Base-by-base conservation (phyloP, 2,888 invertebrate genomes). In the Cryptocephalus moraei region DNA sequence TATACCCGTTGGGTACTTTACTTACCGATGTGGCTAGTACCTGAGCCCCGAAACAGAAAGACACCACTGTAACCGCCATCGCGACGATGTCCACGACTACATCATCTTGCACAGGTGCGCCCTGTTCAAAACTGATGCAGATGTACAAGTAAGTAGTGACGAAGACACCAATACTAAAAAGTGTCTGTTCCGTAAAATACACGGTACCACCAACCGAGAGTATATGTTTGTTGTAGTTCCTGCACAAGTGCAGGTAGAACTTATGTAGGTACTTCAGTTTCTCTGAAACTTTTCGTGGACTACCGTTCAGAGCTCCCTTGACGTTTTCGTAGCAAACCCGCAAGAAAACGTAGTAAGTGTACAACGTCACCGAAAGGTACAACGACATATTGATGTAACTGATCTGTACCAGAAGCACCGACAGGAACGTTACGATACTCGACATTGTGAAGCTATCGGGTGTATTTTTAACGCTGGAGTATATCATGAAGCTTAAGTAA, bases 161-260 rank as follows among this genome's bases (percentile, higher is more conserved):
- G 8, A 39, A 39, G 12, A 43, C 12, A 12, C 33, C 9, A 3
- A 45, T 34, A 11, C 34, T 31, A 12, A 13, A 36, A 2, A 44
- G 32, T 13, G 45, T 14, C 36, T 12, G 22, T 39, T 38, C 45
- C 9, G 32, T 33, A 12, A 39, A 41, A 32, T 33, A 33, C 9
- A 49, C 9, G 39, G 39, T 10, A 33, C 45, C 45, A 31, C 42
- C 45, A 10, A 45, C 33, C 6, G 48, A 49, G 1, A 45, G 9
- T 9, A 43, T 12, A 31, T 49, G 48, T 8, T 45, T 33, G 22
- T 49, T 45, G 33, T 49, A 41, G 12, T 42, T 45, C 12, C n/a
- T 31, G 22, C 8, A 32, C 0, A 49, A n/a, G n/a, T 33, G 32
- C 14, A 45, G 33, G 14, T 49, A 49, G 33, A 43, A 49, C 14